phyloP scores from a whole-genome alignment of 1,140 invertebrate species.

The Drosophila grimshawi region DNA sequence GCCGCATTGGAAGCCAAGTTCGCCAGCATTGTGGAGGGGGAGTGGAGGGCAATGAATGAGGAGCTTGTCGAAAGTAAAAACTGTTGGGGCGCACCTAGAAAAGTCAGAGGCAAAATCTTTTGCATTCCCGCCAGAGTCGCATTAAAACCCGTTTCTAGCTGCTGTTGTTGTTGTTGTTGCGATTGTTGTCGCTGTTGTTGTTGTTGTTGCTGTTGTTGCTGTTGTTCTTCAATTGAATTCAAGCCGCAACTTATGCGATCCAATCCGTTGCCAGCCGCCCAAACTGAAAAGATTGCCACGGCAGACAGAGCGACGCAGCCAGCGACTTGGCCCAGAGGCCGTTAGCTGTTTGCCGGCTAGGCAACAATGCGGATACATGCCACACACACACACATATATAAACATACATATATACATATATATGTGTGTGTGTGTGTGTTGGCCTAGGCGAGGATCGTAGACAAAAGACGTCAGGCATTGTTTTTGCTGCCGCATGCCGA shows the following conservation, averaged over 20 bases:
- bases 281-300: slow-evolving; percentile 37
- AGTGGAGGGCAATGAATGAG: not conserved
- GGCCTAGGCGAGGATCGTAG: slow-evolving; percentile 58
- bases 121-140: not conserved
- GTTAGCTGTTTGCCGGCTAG: slow-evolving; percentile 34
- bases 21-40: not conserved
- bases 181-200: slow-evolving; percentile 10
- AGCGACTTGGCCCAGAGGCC: slow-evolving; percentile 37
- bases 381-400: slow-evolving; percentile 9
- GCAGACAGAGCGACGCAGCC: slow-evolving; percentile 43
- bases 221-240: slow-evolving; percentile 19
- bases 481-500: slow-evolving; percentile 17
- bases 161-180: not conserved
- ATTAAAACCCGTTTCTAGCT: slow-evolving; percentile 17
- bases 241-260: slow-evolving; percentile 1
- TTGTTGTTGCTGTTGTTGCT: not conserved
- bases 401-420: slow-evolving; percentile 9
- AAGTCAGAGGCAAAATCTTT: slow-evolving; percentile 42
- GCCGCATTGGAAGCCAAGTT: not conserved
- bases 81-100: slow-evolving; percentile 35
- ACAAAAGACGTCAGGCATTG: slow-evolving; percentile 56
- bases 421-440: slow-evolving; percentile 16
- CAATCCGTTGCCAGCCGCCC: slow-evolving; percentile 9
- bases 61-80: slow-evolving; percentile 63
- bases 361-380: slow-evolving; percentile 57